Conservation (phyloP, 2,888 invertebrate genomes). For the Chrysolina oricalcia region DNA sequence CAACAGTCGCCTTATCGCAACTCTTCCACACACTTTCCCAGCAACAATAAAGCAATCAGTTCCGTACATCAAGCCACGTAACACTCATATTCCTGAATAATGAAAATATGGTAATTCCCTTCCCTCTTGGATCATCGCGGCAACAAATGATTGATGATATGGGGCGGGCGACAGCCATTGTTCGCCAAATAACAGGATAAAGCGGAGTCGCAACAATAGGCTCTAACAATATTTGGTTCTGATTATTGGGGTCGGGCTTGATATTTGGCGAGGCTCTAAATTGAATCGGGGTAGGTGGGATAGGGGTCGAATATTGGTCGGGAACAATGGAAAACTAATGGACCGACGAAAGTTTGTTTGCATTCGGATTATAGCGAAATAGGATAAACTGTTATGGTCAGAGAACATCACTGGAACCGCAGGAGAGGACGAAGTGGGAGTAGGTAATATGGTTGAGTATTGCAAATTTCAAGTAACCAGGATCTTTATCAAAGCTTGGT, state of each 20-base stretch:
- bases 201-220: background rate
- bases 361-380: too few species aligned
- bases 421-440: too few species aligned
- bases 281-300: background rate
- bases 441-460: too few species aligned
- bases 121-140: conserved; percentile 2
- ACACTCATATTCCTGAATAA: conserved; percentile 18
- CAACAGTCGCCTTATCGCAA: background rate
- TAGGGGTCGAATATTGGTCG: too few species aligned
- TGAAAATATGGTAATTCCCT: conserved; percentile 30
- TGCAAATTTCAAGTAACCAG: too few species aligned
- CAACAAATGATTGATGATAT: conserved; percentile 29
- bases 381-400: too few species aligned
- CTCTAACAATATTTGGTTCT: conserved; percentile 16
- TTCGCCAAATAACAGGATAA: conserved; percentile 18
- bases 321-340: too few species aligned
- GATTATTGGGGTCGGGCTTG: background rate
- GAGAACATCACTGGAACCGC: too few species aligned
- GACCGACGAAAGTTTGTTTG: too few species aligned
- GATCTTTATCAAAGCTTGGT: too few species aligned
- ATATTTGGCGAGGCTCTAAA: background rate
- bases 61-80: conserved; percentile 13
- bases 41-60: conserved; percentile 5
- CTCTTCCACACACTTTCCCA: background rate
- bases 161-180: conserved; percentile 27